Base-by-base conservation (phyloP, 2,113 vertebrate genomes). In the Carettochelys insculpta region DNA sequence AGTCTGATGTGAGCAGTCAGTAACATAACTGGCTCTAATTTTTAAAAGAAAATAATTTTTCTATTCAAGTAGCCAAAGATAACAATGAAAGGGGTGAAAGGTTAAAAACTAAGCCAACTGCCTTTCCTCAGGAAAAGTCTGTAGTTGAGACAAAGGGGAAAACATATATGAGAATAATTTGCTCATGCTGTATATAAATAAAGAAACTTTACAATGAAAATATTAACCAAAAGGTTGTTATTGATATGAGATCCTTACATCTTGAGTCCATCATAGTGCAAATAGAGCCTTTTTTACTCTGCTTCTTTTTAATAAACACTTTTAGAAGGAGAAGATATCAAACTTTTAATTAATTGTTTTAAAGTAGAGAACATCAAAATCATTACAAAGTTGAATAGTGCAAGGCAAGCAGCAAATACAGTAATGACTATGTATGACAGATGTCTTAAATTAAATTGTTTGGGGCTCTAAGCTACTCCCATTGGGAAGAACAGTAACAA, bases 71-170 rank as follows among this genome's bases (percentile, higher is more conserved):
- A 96, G 96, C 96, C 97, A 97, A 97, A 95, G 77, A 94, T 96
- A 97, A 96, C 85, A 96, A 90, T 25, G 11, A 87, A 91, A 76
- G 48, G 79, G 83, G 87, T 94, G 95, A 95, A 90, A 91, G 90
- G 94, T 96, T 96, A 96, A 96, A 96, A 96, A 88, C 89, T 86
- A 38, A 93, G 68, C 90, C 81, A 83, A 96, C 95, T 91, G 93
- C 90, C 92, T 95, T 97, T 96, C 96, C 96, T 94, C 95, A 95
- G 96, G 97, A 97, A 97, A 95, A 96, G 68, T 38, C 95, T 96
- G 96, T 92, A 92, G 90, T 90, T 95, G 90, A 88, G 86, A 94
- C 95, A 94, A 94, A 75, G 92, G 83, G 89, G 48, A 95, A 95
- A 94, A 93, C 87, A 93, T 94, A 92, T 51, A 85, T 92, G 88